phyloP scores from a whole-genome alignment of 2,113 vertebrate genomes.

The Setophaga kirtlandii region DNA sequence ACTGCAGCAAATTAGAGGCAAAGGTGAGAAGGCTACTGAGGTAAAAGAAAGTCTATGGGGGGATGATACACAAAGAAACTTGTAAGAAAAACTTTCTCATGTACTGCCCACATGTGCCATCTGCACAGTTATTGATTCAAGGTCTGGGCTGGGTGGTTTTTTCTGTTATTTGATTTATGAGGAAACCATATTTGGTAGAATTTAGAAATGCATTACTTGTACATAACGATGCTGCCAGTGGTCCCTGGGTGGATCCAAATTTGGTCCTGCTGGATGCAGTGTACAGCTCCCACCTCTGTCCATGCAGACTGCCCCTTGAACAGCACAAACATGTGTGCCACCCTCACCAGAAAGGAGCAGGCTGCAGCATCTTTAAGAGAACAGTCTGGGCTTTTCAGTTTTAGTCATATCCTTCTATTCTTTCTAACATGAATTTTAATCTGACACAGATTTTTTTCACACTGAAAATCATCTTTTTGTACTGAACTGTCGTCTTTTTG shows the following conservation, averaged over 20 bases:
- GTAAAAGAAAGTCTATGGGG: background rate
- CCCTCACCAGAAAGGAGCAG: background rate
- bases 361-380: background rate
- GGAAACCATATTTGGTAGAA: background rate
- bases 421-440: background rate
- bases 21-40: background rate
- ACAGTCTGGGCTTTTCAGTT: background rate
- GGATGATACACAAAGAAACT: background rate
- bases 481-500: background rate
- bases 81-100: background rate
- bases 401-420: background rate
- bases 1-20: background rate
- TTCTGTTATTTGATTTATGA: background rate
- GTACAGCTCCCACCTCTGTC: background rate
- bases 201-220: background rate
- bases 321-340: background rate
- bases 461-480: background rate
- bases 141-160: fast-evolving
- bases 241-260: background rate
- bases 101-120: background rate
- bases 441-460: background rate
- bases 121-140: background rate
- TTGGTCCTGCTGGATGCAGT: background rate
- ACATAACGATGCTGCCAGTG: fast-evolving
- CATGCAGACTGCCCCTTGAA: background rate